Percentiles rank a stretch among this genome's conserved stretches.
Conservation (phyloP, 2,797 vertebrate genomes). For the Ambastaia sidthimunki region DNA sequence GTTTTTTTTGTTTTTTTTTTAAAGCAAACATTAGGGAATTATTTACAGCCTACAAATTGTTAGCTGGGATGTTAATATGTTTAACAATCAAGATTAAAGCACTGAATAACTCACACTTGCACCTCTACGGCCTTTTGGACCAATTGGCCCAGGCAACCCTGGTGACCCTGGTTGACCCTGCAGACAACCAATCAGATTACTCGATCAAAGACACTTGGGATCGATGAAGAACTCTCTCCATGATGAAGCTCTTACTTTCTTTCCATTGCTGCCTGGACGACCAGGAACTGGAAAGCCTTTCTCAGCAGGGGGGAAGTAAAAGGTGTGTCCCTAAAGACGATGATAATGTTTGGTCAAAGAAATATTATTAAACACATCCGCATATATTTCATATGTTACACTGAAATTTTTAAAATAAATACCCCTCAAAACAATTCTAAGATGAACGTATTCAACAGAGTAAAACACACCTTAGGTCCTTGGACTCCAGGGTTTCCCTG, state of each 20-base stretch:
- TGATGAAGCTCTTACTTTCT: slow-evolving; percentile 20
- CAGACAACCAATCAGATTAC: slow-evolving; percentile 1
- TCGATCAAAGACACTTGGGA: background rate
- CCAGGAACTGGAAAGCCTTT: background rate
- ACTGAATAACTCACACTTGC: slow-evolving; percentile 10
- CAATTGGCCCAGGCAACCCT: background rate
- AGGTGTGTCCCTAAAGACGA: slow-evolving; percentile 45
- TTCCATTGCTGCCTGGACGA: slow-evolving; percentile 25
- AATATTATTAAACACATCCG: background rate
- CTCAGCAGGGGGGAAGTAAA: background rate
- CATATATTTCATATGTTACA: background rate
- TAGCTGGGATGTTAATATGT: background rate
- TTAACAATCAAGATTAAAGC: background rate
- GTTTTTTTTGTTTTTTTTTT: too few species aligned
- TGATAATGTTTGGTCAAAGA: background rate
- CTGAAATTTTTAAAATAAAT: background rate
- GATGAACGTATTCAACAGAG: background rate
- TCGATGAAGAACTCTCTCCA: too few species aligned
- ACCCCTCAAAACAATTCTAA: background rate
- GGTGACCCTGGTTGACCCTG: background rate
- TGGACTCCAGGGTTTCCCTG: slow-evolving; percentile 21
- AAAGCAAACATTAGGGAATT: too few species aligned
- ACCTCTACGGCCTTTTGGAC: slow-evolving; percentile 32
- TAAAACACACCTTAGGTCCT: slow-evolving; percentile 37
- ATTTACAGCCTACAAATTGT: too few species aligned